Evolutionary conservation across 1,140 invertebrate species (phyloP), one percentile per base, ranked within the genome.

Genomic region (Trachymyrmex septentrionalis): DNA sequence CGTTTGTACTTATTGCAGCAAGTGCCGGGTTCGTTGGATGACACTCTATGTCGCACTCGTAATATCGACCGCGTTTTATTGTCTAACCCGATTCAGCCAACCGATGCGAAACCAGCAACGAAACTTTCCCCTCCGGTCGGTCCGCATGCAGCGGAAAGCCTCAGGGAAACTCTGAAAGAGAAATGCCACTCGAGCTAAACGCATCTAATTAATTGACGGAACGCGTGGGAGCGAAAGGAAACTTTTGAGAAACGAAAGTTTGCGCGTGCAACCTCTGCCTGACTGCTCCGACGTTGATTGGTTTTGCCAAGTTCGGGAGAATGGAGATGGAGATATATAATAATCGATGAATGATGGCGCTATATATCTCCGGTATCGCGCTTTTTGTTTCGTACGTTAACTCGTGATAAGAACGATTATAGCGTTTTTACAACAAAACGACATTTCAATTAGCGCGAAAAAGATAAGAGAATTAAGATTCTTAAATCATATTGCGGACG

Each of bases 181-280:
- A 80, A 85, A 69, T 30, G 77, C 77, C 57, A 24, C 59, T 77
- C 34, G 27, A 30, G 75, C 55, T 87, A 80, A 90, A 90, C 78
- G 88, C 80, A 48, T 90, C 86, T 90, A 87, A 90, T 90, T 90
- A 90, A 90, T 87, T 73, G 75, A 87, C 76, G 80, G 38, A 55
- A 50, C 64, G 38, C 30, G 44, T 76, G 53, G 50, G 77, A 90
- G 50, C 71, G 66, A 63, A 12, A 30, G 34, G 48, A 87, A 87
- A 84, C 67, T 90, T 89, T 89, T 71, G 75, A 85, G 16, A 55
- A 80, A 50, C 48, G 44, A 48, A 80, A 85, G 57, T 76, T 89
- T 34, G 72, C 63, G 69, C 55, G 55, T 38, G 69, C 69, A 73
- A 88, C 57, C 66, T 50, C 59, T 38, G 19, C 38, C 44, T 75